Evolutionary conservation across 2,113 vertebrate genomes (phyloP).

Genomic region (Sigmodon hispidus): DNA sequence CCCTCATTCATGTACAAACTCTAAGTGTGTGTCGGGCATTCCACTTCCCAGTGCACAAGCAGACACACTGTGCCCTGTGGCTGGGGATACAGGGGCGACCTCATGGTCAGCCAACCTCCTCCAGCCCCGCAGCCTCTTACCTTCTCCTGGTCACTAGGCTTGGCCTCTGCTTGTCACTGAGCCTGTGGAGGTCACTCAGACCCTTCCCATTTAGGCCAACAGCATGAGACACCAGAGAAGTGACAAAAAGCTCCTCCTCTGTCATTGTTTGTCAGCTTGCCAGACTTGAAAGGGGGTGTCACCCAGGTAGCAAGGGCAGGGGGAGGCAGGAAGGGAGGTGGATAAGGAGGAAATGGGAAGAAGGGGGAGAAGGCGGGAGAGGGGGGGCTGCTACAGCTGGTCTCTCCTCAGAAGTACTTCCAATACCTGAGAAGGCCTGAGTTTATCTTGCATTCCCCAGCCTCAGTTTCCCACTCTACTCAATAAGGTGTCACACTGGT

Average conservation of each 20-base stretch:
- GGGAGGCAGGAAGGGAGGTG: neutral
- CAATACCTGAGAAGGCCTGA: neutral
- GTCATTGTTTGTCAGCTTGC: rapidly evolving
- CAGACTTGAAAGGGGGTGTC: neutral
- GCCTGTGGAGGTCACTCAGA: neutral
- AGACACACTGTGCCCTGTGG: rapidly evolving
- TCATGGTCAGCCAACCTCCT: neutral
- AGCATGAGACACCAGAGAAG: rapidly evolving
- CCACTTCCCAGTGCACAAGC: rapidly evolving
- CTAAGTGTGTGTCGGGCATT: neutral
- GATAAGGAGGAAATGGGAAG: too few species aligned
- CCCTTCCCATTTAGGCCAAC: neutral
- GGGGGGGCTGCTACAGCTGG: too few species aligned
- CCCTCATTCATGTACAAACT: neutral
- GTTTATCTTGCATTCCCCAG: neutral
- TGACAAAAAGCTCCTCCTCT: rapidly evolving
- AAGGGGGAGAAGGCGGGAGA: neutral
- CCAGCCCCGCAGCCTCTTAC: rapidly evolving
- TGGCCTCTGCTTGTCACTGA: neutral
- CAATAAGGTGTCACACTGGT: neutral
- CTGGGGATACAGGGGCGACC: rapidly evolving
- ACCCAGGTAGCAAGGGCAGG: neutral
- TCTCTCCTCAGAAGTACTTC: neutral
- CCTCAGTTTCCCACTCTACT: neutral
- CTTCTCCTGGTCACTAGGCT: neutral